phyloP scores from a whole-genome alignment of 2,797 vertebrate species.

The Pseudocheirus occidentalis region DNA sequence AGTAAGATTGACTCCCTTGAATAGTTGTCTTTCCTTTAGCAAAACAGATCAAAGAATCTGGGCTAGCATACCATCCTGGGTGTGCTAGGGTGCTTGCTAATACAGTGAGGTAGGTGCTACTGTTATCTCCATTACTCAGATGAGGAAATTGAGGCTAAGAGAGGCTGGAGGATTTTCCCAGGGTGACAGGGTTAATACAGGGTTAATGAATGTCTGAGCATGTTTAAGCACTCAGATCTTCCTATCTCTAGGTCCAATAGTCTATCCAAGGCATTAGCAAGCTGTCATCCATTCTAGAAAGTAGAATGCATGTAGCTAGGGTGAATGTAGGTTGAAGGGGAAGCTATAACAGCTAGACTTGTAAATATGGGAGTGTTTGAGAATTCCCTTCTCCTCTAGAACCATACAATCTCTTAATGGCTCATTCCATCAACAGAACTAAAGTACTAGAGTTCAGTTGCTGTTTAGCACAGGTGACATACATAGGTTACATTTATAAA shows the following conservation, averaged over 20 bases:
- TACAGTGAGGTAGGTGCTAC: neutral
- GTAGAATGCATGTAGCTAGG: slow-evolving; percentile 50
- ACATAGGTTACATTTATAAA: slow-evolving; percentile 51
- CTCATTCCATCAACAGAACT: slow-evolving; percentile 76
- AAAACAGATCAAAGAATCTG: too few relatives aligned
- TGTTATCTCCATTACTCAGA: neutral
- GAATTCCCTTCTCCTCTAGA: slow-evolving; percentile 78
- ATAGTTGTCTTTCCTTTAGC: too few relatives aligned
- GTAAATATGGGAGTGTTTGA: slow-evolving; percentile 75
- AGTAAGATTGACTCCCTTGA: too few relatives aligned
- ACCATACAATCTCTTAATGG: slow-evolving; percentile 31
- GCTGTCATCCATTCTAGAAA: neutral
- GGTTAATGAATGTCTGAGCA: neutral
- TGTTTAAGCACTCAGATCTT: neutral
- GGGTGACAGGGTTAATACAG: neutral
- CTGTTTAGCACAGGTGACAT: slow-evolving; percentile 75
- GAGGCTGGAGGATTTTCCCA: neutral
- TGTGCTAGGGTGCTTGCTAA: too few relatives aligned
- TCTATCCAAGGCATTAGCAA: neutral
- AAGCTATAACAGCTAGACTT: slow-evolving; percentile 72
- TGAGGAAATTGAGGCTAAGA: neutral
- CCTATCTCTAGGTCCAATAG: neutral
- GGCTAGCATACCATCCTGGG: too few relatives aligned
- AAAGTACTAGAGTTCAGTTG: slow-evolving; percentile 76
- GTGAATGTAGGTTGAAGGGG: slow-evolving; percentile 76